Conservation (phyloP, 2,113 vertebrate genomes). For the Chascanopsetta lugubris region DNA sequence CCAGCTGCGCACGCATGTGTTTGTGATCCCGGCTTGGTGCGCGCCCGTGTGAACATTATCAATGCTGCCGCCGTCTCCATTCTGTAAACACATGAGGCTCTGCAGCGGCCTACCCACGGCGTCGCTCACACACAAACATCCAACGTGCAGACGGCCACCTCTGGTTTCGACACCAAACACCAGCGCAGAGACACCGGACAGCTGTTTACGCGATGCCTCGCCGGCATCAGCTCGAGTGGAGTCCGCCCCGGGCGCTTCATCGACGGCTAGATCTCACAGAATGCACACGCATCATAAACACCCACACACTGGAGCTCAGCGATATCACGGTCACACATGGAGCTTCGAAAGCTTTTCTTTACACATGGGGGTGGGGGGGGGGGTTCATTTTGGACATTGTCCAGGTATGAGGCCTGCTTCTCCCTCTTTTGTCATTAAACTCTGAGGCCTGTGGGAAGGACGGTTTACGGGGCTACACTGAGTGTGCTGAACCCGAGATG, state of each 20-base stretch:
- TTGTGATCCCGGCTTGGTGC: slow-evolving; percentile 1
- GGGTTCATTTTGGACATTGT: slow-evolving; percentile 47
- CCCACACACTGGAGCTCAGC: slow-evolving; percentile 2
- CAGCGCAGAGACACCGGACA: slow-evolving; percentile 41
- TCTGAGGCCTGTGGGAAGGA: slow-evolving; percentile 19
- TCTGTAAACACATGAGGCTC: slow-evolving; percentile 50
- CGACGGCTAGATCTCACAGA: slow-evolving; percentile 27
- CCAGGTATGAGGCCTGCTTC: slow-evolving; percentile 46
- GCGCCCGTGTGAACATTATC: slow-evolving; percentile 7
- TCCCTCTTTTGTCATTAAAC: slow-evolving; percentile 52
- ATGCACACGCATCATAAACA: slow-evolving; percentile 19
- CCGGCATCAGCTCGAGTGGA: slow-evolving; percentile 5
- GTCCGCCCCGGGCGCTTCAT: slow-evolving; percentile 4
- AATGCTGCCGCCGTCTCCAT: slow-evolving; percentile 15
- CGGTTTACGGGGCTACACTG: slow-evolving; percentile 50
- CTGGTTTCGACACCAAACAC: slow-evolving; percentile 32
- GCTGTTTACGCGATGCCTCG: slow-evolving; percentile 28
- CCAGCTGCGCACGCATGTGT: neutral
- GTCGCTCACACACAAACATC: slow-evolving; percentile 45
- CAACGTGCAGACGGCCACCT: slow-evolving; percentile 40
- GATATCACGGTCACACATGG: neutral
- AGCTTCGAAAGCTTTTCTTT: slow-evolving; percentile 25
- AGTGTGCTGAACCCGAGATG: slow-evolving; percentile 26
- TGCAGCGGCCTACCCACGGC: slow-evolving; percentile 35
- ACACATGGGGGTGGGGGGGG: slow-evolving; percentile 6